Conservation (phyloP, 2,797 vertebrate species). For the Meda fulgida region DNA sequence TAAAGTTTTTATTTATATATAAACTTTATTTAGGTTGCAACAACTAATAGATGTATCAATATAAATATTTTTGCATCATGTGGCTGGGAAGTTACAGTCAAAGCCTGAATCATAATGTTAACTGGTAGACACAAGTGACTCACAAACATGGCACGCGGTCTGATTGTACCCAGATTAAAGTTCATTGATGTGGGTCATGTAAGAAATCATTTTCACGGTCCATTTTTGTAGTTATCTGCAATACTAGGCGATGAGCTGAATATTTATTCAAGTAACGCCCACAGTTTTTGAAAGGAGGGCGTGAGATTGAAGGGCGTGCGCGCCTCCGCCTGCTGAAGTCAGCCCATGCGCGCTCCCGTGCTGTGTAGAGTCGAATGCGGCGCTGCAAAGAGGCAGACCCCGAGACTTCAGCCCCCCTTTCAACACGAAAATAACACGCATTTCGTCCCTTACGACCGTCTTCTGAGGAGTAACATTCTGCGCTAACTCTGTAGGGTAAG, state of each 20-base stretch:
- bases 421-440: constrained; percentile 66
- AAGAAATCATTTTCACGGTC: not conserved
- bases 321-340: constrained; percentile 70
- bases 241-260: not conserved
- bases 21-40: not conserved
- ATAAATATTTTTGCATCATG: not conserved
- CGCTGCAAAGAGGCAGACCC: constrained; percentile 70
- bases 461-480: constrained; percentile 60
- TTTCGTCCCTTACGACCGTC: constrained; percentile 61
- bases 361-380: constrained; percentile 73
- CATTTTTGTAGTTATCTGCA: not conserved
- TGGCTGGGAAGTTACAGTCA: not conserved
- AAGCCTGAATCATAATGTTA: not conserved
- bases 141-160: not conserved
- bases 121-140: not conserved
- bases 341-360: constrained; percentile 70
- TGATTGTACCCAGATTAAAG: constrained; percentile 16
- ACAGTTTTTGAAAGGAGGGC: constrained; percentile 23
- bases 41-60: not conserved
- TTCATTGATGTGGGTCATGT: not conserved
- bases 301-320: constrained; percentile 65
- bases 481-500: constrained; percentile 72
- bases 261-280: constrained; percentile 18
- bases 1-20: not conserved
- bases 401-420: constrained; percentile 64